Conservation (phyloP, 2,113 vertebrate genomes). For the Paralichthys olivaceus region DNA sequence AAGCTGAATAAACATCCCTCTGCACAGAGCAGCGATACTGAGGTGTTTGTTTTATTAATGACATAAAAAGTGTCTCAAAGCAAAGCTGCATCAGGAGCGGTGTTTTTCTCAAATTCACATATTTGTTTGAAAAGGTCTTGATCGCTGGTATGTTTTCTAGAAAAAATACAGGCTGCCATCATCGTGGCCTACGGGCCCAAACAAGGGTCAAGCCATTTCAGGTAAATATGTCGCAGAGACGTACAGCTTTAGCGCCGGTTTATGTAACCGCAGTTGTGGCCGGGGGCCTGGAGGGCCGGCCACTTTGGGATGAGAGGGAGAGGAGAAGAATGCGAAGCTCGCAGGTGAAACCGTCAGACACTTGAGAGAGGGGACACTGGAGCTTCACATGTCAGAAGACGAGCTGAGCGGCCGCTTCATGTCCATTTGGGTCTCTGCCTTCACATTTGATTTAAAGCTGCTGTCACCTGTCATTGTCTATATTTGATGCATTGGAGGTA, state of each 20-base stretch:
- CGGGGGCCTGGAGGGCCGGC: not conserved
- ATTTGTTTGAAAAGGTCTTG: slow-evolving; percentile 12
- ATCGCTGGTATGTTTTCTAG: not conserved
- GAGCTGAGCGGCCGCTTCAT: not conserved
- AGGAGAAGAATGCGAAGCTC: slow-evolving; percentile 40
- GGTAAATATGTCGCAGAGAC: slow-evolving; percentile 39
- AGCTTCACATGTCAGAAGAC: slow-evolving; percentile 26
- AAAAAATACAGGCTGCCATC: not conserved
- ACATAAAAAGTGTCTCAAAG: slow-evolving; percentile 40
- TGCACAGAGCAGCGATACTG: not conserved
- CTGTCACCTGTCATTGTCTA: too few species aligned
- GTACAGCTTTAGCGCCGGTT: slow-evolving; percentile 7
- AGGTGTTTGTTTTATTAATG: slow-evolving; percentile 38
- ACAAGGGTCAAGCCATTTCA: slow-evolving; percentile 24
- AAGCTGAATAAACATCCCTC: slow-evolving; percentile 67
- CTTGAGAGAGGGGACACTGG: not conserved
- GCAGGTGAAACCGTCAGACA: not conserved
- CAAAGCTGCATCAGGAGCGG: not conserved
- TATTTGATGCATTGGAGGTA: too few species aligned
- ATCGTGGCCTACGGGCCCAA: not conserved
- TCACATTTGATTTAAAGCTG: too few species aligned
- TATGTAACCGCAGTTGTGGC: slow-evolving; percentile 29
- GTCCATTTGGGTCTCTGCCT: not conserved
- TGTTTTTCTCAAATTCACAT: not conserved
- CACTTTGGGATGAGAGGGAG: slow-evolving; percentile 22